A percentile compares a stretch with the other conserved stretches of the same genome.
These are phyloP conservation scores for Penaeus japonicus DNA, from an alignment of 1,140 invertebrate species.

Conservation along the genomic window DNA sequence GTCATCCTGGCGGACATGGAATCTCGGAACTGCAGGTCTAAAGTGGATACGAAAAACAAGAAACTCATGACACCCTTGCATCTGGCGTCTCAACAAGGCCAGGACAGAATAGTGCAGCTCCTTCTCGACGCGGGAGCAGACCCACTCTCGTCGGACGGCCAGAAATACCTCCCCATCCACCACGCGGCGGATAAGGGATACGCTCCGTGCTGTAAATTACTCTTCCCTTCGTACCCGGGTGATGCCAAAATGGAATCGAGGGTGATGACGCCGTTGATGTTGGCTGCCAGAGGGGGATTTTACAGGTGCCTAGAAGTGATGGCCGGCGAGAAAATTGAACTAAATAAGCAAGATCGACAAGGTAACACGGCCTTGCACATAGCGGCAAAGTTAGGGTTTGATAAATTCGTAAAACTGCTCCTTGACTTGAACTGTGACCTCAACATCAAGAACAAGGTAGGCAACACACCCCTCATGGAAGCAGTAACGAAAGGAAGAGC, in stretches of 20 bases:
- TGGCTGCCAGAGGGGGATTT: conserved; percentile 27
- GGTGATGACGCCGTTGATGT: neutral
- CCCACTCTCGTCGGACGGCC: neutral
- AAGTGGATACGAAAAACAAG: neutral
- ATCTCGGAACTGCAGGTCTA: too few species aligned
- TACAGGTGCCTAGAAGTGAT: neutral
- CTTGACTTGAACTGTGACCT: neutral
- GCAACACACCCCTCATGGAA: neutral
- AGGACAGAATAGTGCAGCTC: neutral
- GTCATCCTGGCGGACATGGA: neutral
- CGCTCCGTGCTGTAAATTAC: neutral
- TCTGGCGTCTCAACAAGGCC: neutral
- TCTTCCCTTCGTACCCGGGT: neutral
- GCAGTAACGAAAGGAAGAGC: neutral
- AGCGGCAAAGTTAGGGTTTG: neutral
- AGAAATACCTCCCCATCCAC: conserved; percentile 23
- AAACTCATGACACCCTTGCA: conserved; percentile 16
- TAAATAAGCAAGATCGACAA: neutral
- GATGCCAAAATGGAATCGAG: neutral
- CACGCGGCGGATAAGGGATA: conserved; percentile 9
- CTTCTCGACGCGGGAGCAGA: conserved; percentile 3
- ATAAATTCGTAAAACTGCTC: neutral
- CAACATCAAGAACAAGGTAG: neutral
- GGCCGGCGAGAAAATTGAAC: neutral
- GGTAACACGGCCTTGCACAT: neutral